phyloP scores from a whole-genome alignment of 2,113 vertebrate genomes.

The Vulpes ferrilata region DNA sequence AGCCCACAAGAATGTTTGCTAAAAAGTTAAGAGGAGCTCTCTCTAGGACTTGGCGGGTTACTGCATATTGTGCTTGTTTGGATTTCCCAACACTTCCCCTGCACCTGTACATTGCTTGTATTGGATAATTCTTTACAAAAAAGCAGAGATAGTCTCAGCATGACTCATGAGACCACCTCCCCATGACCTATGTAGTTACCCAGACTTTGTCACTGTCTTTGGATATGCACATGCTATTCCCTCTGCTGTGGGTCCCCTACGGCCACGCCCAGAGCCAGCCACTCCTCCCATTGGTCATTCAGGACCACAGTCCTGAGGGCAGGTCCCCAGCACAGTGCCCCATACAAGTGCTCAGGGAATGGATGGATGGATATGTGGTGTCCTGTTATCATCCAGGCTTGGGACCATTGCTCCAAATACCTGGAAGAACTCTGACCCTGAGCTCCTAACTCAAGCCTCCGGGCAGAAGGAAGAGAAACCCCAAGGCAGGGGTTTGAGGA shows the following conservation, averaged over 20 bases:
- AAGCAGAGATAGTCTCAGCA: background rate
- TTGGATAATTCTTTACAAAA: background rate
- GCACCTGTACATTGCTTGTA: background rate
- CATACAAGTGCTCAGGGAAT: background rate
- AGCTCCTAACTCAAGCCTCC: background rate
- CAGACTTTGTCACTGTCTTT: background rate
- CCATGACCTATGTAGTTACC: background rate
- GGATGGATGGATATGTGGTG: background rate
- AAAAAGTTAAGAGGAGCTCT: background rate
- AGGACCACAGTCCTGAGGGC: background rate
- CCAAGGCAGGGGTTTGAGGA: background rate
- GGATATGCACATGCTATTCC: background rate
- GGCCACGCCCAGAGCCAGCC: background rate
- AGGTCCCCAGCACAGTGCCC: background rate
- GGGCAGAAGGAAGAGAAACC: no score
- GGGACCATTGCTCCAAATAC: background rate
- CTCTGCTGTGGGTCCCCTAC: background rate
- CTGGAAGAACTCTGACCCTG: background rate
- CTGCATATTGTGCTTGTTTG: background rate
- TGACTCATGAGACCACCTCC: background rate
- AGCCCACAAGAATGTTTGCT: background rate
- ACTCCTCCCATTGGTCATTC: background rate
- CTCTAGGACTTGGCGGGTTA: background rate
- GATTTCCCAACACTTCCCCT: background rate
- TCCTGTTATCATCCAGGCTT: background rate